phyloP scores from a whole-genome alignment of 2,888 invertebrate species.

The Diarsia brunnea region DNA sequence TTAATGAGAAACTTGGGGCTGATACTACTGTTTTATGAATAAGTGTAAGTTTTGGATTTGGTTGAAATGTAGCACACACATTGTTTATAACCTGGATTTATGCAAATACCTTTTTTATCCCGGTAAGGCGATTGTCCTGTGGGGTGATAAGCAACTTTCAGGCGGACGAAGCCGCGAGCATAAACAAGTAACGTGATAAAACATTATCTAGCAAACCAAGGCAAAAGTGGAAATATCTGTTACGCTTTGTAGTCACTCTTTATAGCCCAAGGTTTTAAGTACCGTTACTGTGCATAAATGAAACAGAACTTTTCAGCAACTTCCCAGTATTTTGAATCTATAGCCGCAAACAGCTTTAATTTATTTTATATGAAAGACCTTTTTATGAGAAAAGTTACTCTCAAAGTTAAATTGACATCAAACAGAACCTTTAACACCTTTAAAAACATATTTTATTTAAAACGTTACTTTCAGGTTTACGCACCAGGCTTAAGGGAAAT shows the following conservation, averaged over 20 bases:
- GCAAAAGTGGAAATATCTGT: neutral
- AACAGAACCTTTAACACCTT: slow-evolving; percentile 5
- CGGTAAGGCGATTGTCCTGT: neutral
- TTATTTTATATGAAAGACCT: slow-evolving; percentile 13
- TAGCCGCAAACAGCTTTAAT: neutral
- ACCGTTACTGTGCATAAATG: neutral
- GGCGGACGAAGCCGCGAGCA: neutral
- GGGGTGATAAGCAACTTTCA: neutral
- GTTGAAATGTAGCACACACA: no score
- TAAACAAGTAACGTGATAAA: neutral
- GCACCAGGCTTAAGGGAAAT: slow-evolving; percentile 92
- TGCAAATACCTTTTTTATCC: neutral
- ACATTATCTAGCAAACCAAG: neutral
- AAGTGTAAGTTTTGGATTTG: neutral
- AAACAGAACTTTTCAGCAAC: neutral
- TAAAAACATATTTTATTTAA: neutral
- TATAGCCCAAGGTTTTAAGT: neutral
- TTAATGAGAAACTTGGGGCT: neutral
- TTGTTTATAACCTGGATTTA: neutral
- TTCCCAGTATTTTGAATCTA: neutral
- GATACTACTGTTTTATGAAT: no score
- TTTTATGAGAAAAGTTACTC: slow-evolving; percentile 9
- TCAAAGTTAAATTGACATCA: slow-evolving; percentile 23
- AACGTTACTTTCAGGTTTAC: slow-evolving; percentile 83
- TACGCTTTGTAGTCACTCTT: no score